Percentiles rank a stretch among this genome's conserved stretches.
phyloP scores from a whole-genome alignment of 2,888 invertebrate genomes.

The Tridacna gigas region DNA sequence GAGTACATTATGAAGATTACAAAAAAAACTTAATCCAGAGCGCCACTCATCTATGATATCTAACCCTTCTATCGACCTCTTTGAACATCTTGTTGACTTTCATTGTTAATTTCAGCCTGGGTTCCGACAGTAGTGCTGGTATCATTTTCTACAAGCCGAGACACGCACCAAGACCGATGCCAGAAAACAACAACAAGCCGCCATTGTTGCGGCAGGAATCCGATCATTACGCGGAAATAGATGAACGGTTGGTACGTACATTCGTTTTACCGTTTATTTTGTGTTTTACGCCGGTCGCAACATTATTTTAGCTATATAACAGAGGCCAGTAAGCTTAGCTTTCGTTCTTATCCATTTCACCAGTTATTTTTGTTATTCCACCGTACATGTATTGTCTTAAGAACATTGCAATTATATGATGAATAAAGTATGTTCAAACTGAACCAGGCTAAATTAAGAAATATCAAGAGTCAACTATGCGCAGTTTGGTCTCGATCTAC shows the following conservation, averaged over 20 bases:
- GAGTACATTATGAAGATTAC: too few species aligned
- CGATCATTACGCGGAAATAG: constrained; percentile 59
- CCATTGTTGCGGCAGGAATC: constrained; percentile 51
- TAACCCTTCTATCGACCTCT: too few species aligned
- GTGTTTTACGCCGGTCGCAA: not conserved
- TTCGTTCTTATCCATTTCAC: too few species aligned
- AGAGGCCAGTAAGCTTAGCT: not conserved
- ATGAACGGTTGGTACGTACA: constrained; percentile 54
- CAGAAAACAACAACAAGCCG: constrained; percentile 48
- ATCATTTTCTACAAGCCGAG: constrained; percentile 57
- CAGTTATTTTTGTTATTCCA: too few species aligned
- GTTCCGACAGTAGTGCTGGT: constrained; percentile 40
- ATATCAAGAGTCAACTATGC: too few species aligned
- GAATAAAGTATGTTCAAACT: too few species aligned
- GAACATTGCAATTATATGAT: too few species aligned
- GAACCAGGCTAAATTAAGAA: too few species aligned
- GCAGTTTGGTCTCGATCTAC: too few species aligned
- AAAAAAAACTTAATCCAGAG: not conserved
- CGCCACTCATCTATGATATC: too few species aligned
- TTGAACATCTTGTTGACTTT: too few species aligned
- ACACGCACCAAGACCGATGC: constrained; percentile 3
- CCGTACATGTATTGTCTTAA: too few species aligned
- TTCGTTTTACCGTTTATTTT: not conserved
- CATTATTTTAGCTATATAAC: not conserved
- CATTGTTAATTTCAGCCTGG: constrained; percentile 25